Evolutionary conservation across 2,888 invertebrate species (phyloP), one percentile per base, ranked within the genome.

Genomic region (Cephus nigrinus): DNA sequence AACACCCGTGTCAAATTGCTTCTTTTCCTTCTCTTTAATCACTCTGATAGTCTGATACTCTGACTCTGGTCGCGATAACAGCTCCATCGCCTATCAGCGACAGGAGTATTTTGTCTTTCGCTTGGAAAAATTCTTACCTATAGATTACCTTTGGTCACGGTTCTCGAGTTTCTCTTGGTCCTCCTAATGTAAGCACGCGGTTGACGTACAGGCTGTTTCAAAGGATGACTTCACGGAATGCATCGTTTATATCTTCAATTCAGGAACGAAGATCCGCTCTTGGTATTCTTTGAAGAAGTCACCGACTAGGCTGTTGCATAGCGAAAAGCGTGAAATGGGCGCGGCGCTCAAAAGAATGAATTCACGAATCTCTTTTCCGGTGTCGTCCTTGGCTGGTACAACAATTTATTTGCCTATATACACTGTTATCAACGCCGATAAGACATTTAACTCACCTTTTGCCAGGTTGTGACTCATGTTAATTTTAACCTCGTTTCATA

Each of bases 401-500:
- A 55, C 55, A 23, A 55, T 55, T 9, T 55, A 55, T 55, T 55
- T 55, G 55, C 23, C 23, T 2, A 36, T 69, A 69, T 71, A 31
- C 15, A 34, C 73, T 31, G 36, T 80, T 80, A 80, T 78, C 80
- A 74, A 9, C 40, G 30, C 11, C 55, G 80, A 80, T 80, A 80
- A 80, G 73, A 30, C 34, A 75, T 9, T 35, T 69, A 71, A 40
- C 36, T 78, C 75, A 76, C 78, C 76, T 78, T 76, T 55, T 76
- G 71, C 68, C 76, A 68, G 55, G 71, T 23, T 77, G 71, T 81
- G 82, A 81, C 78, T 83, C 81, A 81, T 68, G 77, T 33, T 80
- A 79, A 81, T 82, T 82, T 81, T 76, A 82, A 81, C 73, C 72
- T 35, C 68, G 75, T 78, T 78, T 69, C 73, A 15, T 69, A 76